These are phyloP conservation scores for Zoanthus gigantus DNA, from an alignment of 92 coral and sea anemone species.

Conservation along the genomic window DNA sequence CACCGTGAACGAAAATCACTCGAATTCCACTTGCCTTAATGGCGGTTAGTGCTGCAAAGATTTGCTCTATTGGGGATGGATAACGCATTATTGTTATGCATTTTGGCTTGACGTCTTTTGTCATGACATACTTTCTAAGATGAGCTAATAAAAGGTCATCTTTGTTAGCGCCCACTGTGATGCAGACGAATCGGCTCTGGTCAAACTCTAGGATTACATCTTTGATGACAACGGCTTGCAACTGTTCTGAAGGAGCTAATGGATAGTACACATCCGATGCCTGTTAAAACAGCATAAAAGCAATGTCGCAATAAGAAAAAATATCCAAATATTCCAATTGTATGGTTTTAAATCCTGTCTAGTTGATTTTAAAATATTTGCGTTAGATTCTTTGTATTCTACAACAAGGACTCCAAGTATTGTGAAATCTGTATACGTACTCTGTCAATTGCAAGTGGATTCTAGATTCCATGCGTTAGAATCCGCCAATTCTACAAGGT, in stretches of 20 bases:
- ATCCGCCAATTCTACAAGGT: no score
- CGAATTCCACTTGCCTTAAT: slow-evolving; percentile 76
- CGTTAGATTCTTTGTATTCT: no score
- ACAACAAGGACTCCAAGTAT: no score
- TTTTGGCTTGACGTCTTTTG: slow-evolving; percentile 46
- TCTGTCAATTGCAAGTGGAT: no score
- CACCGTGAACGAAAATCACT: slow-evolving; percentile 66
- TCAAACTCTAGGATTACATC: slow-evolving; percentile 74
- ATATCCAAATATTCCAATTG: no score
- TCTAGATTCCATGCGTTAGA: no score
- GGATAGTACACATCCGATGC: slow-evolving; percentile 58
- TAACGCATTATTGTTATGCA: slow-evolving; percentile 60
- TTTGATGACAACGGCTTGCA: slow-evolving; percentile 65
- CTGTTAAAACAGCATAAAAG: slow-evolving; percentile 7
- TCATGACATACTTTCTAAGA: slow-evolving; percentile 52
- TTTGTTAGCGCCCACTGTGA: slow-evolving; percentile 66
- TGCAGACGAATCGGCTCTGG: slow-evolving; percentile 76
- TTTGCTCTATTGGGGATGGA: slow-evolving; percentile 39
- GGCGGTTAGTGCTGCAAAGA: slow-evolving; percentile 66
- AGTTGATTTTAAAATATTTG: no score
- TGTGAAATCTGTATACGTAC: no score
- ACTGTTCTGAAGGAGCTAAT: slow-evolving; percentile 67
- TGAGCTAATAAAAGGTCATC: slow-evolving; percentile 69
- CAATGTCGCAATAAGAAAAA: no score
- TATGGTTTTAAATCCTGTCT: no score